phyloP scores from a whole-genome alignment of 2,888 invertebrate species.

The Tinea semifulvella region DNA sequence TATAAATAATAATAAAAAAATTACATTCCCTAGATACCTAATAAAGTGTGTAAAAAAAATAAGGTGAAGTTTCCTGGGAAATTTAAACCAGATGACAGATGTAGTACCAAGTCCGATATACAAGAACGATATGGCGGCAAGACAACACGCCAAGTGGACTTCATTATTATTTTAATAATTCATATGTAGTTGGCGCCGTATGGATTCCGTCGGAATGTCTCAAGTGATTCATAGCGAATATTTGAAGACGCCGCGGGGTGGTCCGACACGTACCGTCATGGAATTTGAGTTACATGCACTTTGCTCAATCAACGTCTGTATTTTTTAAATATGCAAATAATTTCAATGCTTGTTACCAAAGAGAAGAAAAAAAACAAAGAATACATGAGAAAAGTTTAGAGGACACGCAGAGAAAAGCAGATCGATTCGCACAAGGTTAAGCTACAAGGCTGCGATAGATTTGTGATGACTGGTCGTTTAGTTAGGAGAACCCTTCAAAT shows the following conservation, averaged over 20 bases:
- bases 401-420: slow-evolving; percentile 2
- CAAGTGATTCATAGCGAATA: slow-evolving; percentile 1
- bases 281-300: neutral
- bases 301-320: neutral
- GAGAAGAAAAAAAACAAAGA: too few relatives aligned
- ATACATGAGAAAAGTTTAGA: slow-evolving; percentile 1
- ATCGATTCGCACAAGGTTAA: slow-evolving; percentile 9
- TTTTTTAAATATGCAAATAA: too few relatives aligned
- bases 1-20: too few relatives aligned
- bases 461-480: slow-evolving; percentile 9
- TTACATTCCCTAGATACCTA: too few relatives aligned
- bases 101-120: neutral
- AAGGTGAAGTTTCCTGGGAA: neutral
- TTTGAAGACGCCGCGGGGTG: slow-evolving; percentile 6
- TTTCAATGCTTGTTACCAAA: too few relatives aligned
- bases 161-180: slow-evolving; percentile 4
- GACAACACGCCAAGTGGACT: neutral
- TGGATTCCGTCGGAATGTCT: neutral
- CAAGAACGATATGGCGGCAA: neutral
- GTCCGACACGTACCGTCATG: slow-evolving; percentile 2
- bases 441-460: slow-evolving; percentile 4
- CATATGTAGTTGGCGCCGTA: slow-evolving; percentile 8
- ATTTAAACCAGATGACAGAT: neutral
- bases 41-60: too few relatives aligned
- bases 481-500: neutral